Percentiles rank a stretch among this genome's conserved stretches.
These are phyloP conservation scores for Aptenodytes forsteri DNA, from an alignment of 2,113 vertebrate species.

Conservation along the genomic window DNA sequence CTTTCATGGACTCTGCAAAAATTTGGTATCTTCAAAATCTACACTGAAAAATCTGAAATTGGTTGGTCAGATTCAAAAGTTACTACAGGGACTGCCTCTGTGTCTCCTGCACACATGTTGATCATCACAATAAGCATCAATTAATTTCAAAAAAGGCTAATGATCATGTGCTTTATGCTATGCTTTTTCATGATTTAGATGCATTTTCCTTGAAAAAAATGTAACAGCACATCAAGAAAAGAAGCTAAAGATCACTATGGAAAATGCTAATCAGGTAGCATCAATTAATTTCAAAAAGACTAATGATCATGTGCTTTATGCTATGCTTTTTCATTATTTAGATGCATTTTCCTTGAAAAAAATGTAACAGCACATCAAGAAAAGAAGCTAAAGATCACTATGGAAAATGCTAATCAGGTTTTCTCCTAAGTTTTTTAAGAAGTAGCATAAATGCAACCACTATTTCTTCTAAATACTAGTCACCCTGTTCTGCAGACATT, in stretches of 20 bases:
- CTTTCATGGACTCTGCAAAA: neutral
- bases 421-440: neutral
- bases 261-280: too few species aligned
- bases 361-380: neutral
- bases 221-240: neutral
- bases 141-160: neutral
- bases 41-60: neutral
- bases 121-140: neutral
- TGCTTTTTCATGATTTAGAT: neutral
- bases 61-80: neutral
- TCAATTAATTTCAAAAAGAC: neutral
- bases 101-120: neutral
- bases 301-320: neutral
- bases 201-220: neutral
- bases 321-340: neutral
- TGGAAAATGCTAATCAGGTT: neutral
- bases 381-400: neutral
- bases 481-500: neutral
- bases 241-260: neutral
- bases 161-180: neutral
- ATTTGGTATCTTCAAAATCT: neutral
- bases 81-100: neutral
- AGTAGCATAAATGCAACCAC: neutral
- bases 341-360: neutral
- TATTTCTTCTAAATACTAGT: neutral